Evolutionary conservation across 2,888 invertebrate genomes (phyloP).

Genomic region (Holacanthella duospinosa): DNA sequence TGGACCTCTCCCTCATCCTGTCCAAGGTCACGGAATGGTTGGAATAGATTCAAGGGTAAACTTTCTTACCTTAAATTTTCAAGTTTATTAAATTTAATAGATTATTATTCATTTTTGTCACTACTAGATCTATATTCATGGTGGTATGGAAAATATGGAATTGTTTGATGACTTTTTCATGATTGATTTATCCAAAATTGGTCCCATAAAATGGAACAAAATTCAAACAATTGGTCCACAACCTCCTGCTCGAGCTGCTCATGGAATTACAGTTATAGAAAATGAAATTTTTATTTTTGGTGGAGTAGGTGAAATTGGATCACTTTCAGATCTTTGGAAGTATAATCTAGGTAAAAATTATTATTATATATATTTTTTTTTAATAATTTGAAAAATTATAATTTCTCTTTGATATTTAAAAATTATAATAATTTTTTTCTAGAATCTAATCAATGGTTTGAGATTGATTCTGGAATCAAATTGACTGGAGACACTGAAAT

Average conservation of each 20-base stretch:
- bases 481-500: background rate
- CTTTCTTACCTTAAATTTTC: too few species aligned
- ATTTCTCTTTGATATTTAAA: background rate
- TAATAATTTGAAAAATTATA: too few species aligned
- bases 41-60: slow-evolving; percentile 25
- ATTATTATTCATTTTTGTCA: too few species aligned
- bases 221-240: background rate
- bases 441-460: slow-evolving; percentile 22
- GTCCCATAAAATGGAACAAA: slow-evolving; percentile 16
- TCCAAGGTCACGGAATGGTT: slow-evolving; percentile 27
- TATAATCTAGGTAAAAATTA: slow-evolving; percentile 18
- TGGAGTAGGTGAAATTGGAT: slow-evolving; percentile 23
- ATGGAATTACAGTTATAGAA: slow-evolving; percentile 17
- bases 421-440: background rate
- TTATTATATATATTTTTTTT: too few species aligned
- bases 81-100: background rate
- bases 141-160: slow-evolving; percentile 20
- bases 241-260: slow-evolving; percentile 26
- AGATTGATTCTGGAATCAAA: slow-evolving; percentile 3
- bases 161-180: slow-evolving; percentile 22
- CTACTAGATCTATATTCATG: slow-evolving; percentile 26
- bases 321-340: slow-evolving; percentile 25
- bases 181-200: slow-evolving; percentile 17
- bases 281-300: slow-evolving; percentile 25
- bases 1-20: slow-evolving; percentile 17